Evolutionary conservation across 1,140 invertebrate genomes (phyloP).

Genomic region (Microvelia longipes): DNA sequence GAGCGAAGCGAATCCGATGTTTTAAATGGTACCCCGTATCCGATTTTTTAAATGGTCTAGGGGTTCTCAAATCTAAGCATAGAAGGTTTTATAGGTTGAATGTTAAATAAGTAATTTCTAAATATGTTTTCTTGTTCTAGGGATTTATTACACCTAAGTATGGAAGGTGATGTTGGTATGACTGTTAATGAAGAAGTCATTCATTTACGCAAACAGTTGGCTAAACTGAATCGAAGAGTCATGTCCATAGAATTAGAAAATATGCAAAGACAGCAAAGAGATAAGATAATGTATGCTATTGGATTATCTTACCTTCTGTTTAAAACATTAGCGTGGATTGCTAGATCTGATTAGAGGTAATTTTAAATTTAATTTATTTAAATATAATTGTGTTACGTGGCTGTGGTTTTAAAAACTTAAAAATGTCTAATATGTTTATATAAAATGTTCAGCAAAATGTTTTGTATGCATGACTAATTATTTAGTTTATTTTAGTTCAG

Average conservation of each 20-base stretch:
- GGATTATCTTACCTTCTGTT: slow-evolving; percentile 68
- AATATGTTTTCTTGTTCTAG: too few relatives aligned
- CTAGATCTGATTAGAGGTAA: slow-evolving; percentile 11
- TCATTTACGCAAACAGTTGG: slow-evolving; percentile 64
- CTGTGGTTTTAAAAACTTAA: not conserved
- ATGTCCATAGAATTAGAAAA: slow-evolving; percentile 69
- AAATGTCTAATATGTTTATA: too few relatives aligned
- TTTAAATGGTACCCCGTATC: too few relatives aligned
- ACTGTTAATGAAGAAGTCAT: slow-evolving; percentile 60
- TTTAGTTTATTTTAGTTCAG: too few relatives aligned
- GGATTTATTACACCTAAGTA: slow-evolving; percentile 12
- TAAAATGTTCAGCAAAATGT: too few relatives aligned
- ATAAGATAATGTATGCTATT: slow-evolving; percentile 63
- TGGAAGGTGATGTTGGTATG: slow-evolving; percentile 31
- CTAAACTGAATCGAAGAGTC: slow-evolving; percentile 66
- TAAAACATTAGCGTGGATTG: slow-evolving; percentile 72
- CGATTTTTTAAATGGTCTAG: too few relatives aligned
- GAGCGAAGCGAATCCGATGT: too few relatives aligned
- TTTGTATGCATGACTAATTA: too few relatives aligned
- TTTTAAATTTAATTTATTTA: not conserved
- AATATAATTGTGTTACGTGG: not conserved
- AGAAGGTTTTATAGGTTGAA: too few relatives aligned
- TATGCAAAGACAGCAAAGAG: slow-evolving; percentile 58
- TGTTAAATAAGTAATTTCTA: too few relatives aligned
- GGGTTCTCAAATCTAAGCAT: too few relatives aligned